Percentiles rank a stretch among this genome's conserved stretches.
Conservation (phyloP, 2,113 vertebrate genomes). For the Dolichotis patagonum region DNA sequence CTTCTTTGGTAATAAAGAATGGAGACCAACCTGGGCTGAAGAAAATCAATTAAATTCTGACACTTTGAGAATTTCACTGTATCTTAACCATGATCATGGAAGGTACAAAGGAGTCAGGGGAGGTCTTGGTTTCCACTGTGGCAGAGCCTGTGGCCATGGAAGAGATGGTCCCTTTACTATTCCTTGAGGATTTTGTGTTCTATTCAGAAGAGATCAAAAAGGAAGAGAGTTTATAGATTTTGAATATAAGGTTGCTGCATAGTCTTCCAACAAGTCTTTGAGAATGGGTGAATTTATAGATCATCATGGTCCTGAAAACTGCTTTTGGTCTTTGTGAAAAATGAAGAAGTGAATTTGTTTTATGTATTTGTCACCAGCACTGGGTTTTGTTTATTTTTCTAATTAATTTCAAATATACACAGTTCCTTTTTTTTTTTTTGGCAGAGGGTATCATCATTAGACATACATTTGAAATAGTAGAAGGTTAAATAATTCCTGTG, state of each 20-base stretch:
- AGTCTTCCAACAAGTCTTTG: conserved; percentile 85
- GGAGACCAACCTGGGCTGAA: no score
- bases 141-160: no score
- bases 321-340: conserved; percentile 90
- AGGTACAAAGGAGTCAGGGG: no score
- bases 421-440: conserved; percentile 86
- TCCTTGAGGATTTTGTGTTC: no score
- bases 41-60: no score
- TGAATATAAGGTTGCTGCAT: conserved; percentile 92
- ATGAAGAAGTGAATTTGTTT: conserved; percentile 91
- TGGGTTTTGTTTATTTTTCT: conserved; percentile 88
- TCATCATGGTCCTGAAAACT: conserved; percentile 88
- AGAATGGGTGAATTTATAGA: conserved; percentile 86
- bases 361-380: conserved; percentile 95
- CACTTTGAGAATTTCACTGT: no score
- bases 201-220: no score
- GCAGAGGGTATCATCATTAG: conserved; percentile 88
- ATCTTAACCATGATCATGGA: no score
- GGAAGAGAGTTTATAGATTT: no score
- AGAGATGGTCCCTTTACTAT: no score
- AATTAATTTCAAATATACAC: conserved; percentile 88
- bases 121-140: no score
- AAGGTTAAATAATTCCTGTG: conserved; percentile 89
- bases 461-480: conserved; percentile 90
- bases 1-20: no score